Evolutionary conservation across 1,140 invertebrate species (phyloP).

Genomic region (Oryctes rhinoceros): DNA sequence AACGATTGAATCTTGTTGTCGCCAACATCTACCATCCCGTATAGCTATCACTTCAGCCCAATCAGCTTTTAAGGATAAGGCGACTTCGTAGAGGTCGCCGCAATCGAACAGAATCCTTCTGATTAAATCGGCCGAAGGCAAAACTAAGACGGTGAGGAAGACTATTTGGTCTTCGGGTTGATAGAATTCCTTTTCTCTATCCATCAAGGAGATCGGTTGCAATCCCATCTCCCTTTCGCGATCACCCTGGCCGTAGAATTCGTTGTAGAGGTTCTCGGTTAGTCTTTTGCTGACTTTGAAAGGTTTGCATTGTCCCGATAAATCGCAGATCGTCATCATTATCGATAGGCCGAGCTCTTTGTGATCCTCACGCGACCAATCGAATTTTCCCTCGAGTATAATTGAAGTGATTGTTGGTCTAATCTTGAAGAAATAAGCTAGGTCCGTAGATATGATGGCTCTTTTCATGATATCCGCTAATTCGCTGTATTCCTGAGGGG

Average conservation of each 20-base stretch:
- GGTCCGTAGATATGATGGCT: conserved; percentile 64
- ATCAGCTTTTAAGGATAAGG: neutral
- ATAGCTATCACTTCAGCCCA: neutral
- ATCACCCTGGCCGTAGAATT: conserved; percentile 60
- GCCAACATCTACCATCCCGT: neutral
- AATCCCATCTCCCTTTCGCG: conserved; percentile 62
- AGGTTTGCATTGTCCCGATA: conserved; percentile 64
- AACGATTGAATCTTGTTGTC: neutral
- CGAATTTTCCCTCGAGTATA: conserved; percentile 57
- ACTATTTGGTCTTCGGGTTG: conserved; percentile 65
- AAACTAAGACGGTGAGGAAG: conserved; percentile 63
- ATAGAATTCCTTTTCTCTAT: conserved; percentile 60
- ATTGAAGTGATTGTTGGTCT: conserved; percentile 60
- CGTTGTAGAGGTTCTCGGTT: conserved; percentile 60
- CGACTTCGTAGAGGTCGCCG: neutral
- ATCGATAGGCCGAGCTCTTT: conserved; percentile 62
- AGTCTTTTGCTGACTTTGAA: conserved; percentile 62
- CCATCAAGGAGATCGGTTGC: conserved; percentile 64
- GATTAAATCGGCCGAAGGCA: conserved; percentile 61
- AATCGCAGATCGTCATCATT: conserved; percentile 65
- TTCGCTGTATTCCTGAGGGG: neutral
- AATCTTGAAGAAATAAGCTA: conserved; percentile 63
- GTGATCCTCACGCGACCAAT: conserved; percentile 59
- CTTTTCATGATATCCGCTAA: conserved; percentile 61
- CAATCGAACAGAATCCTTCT: neutral